Evolutionary conservation across 2,113 vertebrate genomes (phyloP), one percentile per base, ranked within the genome.

Genomic region (Chrysochloris asiatica): DNA sequence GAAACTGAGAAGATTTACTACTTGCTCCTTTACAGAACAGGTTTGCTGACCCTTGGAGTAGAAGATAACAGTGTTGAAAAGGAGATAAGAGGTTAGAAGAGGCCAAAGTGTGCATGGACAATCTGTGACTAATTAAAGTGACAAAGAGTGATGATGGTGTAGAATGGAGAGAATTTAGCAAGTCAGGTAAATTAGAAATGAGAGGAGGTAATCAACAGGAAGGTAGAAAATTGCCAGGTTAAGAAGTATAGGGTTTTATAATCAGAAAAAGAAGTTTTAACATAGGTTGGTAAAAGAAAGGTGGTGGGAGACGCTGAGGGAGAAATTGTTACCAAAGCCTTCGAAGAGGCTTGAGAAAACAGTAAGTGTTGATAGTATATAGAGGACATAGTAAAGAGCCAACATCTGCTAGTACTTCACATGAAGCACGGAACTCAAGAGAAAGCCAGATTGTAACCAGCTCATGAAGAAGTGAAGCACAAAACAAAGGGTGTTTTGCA

Each of bases 81-180:
- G 41, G 12, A 65, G 28, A 86, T 67, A 24, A 75, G 1, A 54
- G 38, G 6, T 6, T 61, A 1, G 43, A 10, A 83, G 59, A 82
- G 30, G 22, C 17, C 8, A 47, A 8, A 10, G 56, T 61, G 4
- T 63, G 8, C 21, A 80, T 4, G 61, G 3, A 26, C n/a, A 28
- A 85, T 26, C 41, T 17, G 6, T 28, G 16, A 22, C 87, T 81
- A 47, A 83, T 28, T 65, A 33, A 77, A 48, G 63, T 38, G 2
- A 8, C 11, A 1, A 28, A 47, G 38, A 41, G 2, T 0, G 4
- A 72, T 8, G 13, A 3, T 4, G 3, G 28, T 71, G 28, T 19
- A 56, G 0, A 38, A 56, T 71, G 41, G 28, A 43, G n/a, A 41
- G 71, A 88, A 41, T 1, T 0, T 2, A 26, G 19, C 3, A 7